Conservation (phyloP, 2,888 invertebrate genomes). For the Heteromyza rotundicornis region DNA sequence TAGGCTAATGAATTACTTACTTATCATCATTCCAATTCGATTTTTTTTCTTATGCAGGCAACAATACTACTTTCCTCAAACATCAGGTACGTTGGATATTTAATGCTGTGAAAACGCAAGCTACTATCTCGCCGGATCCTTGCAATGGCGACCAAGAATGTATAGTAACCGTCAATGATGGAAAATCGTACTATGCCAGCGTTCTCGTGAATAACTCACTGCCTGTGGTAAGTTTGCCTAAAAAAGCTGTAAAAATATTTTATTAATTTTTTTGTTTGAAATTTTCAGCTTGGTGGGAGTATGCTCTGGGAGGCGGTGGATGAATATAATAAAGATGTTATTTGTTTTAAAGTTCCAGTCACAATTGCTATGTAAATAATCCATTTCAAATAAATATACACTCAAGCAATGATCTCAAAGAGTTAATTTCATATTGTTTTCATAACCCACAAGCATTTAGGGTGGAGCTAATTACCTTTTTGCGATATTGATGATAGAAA, state of each 20-base stretch:
- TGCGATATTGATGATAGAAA: too few species aligned
- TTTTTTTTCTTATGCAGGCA: constrained; percentile 41
- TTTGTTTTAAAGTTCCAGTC: constrained; percentile 59
- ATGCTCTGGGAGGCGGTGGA: constrained; percentile 57
- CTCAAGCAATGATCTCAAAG: too few species aligned
- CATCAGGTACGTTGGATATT: constrained; percentile 57
- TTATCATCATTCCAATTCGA: too few species aligned
- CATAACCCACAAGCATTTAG: too few species aligned
- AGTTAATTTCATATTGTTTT: background rate
- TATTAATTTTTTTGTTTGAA: background rate
- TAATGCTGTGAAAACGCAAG: constrained; percentile 47
- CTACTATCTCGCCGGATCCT: constrained; percentile 55
- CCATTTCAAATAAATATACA: too few species aligned
- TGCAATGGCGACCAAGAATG: constrained; percentile 53
- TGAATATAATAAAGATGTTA: constrained; percentile 43
- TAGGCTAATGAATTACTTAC: too few species aligned
- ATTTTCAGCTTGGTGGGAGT: constrained; percentile 58
- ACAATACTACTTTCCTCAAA: constrained; percentile 47
- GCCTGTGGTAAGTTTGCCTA: constrained; percentile 47
- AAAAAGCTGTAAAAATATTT: background rate
- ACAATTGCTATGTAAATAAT: constrained; percentile 39
- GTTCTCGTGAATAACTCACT: constrained; percentile 48
- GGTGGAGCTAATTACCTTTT: too few species aligned
- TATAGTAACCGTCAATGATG: constrained; percentile 41
- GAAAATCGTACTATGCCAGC: constrained; percentile 52